phyloP scores from a whole-genome alignment of 2,888 invertebrate species.

The Platerodrilus igneus region DNA sequence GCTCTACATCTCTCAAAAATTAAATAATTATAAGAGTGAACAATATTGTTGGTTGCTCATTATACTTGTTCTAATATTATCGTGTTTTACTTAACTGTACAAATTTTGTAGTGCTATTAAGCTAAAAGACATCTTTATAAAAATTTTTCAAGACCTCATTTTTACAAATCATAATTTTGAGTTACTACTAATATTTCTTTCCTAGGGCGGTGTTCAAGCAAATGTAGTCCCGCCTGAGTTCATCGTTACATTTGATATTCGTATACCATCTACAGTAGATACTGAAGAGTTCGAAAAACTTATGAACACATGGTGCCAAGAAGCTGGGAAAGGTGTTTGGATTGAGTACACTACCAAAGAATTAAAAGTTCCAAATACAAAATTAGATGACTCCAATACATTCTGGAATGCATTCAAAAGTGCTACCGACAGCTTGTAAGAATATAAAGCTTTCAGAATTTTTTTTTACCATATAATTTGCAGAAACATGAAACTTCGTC shows the following conservation, averaged over 20 bases:
- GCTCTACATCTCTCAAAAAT: too few relatives aligned
- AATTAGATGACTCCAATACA: constrained; percentile 52
- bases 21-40: too few relatives aligned
- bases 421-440: constrained; percentile 48
- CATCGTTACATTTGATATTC: constrained; percentile 65
- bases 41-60: too few relatives aligned
- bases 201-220: constrained; percentile 67
- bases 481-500: constrained; percentile 63
- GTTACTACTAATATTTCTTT: too few relatives aligned
- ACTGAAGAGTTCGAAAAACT: constrained; percentile 56
- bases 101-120: too few relatives aligned
- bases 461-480: not conserved
- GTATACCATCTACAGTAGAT: constrained; percentile 62
- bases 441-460: constrained; percentile 7
- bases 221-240: constrained; percentile 62
- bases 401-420: constrained; percentile 60
- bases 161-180: too few relatives aligned
- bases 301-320: constrained; percentile 47
- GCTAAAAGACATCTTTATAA: too few relatives aligned
- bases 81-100: too few relatives aligned
- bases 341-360: constrained; percentile 54
- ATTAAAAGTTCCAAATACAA: constrained; percentile 49
- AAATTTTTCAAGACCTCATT: too few relatives aligned
- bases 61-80: too few relatives aligned
- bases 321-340: constrained; percentile 57